These are phyloP conservation scores for Ceyx cyanopectus DNA, from an alignment of 2,113 vertebrate genomes.

Conservation along the genomic window DNA sequence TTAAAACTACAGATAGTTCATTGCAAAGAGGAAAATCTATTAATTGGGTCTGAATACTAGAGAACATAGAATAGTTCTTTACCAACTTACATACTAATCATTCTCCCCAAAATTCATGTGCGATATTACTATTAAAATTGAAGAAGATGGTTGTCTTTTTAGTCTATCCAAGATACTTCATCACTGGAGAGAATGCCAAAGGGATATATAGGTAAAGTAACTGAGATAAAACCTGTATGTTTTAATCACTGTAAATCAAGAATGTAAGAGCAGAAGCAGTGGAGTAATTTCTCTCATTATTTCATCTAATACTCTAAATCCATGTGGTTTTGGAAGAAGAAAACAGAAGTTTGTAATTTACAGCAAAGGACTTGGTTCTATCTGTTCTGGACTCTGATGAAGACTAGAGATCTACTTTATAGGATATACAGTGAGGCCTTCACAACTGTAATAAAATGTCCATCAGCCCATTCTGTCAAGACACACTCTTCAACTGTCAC, in stretches of 20 bases:
- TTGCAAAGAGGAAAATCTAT: not conserved
- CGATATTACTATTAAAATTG: not conserved
- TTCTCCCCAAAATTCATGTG: not conserved
- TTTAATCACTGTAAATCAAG: not conserved
- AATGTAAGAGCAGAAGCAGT: not conserved
- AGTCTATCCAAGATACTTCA: not conserved
- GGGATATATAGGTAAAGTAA: not conserved
- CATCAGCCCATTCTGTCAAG: not conserved
- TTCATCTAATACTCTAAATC: not conserved
- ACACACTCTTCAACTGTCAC: not conserved
- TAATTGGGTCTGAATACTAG: not conserved
- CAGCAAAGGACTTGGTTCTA: not conserved
- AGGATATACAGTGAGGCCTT: not conserved
- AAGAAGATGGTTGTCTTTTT: not conserved
- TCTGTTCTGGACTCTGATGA: not conserved
- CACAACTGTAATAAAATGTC: not conserved
- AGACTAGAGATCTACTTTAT: not conserved
- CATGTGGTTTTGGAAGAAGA: not conserved
- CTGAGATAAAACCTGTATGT: rapidly evolving
- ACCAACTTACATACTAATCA: not conserved
- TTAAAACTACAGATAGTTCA: rapidly evolving
- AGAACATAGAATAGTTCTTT: not conserved
- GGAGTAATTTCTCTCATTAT: not conserved
- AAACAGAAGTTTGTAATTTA: not conserved
- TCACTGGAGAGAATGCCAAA: not conserved